A percentile compares a stretch with the other conserved stretches of the same genome.
Conservation (phyloP, 2,888 invertebrate species). For the Cancer borealis region DNA sequence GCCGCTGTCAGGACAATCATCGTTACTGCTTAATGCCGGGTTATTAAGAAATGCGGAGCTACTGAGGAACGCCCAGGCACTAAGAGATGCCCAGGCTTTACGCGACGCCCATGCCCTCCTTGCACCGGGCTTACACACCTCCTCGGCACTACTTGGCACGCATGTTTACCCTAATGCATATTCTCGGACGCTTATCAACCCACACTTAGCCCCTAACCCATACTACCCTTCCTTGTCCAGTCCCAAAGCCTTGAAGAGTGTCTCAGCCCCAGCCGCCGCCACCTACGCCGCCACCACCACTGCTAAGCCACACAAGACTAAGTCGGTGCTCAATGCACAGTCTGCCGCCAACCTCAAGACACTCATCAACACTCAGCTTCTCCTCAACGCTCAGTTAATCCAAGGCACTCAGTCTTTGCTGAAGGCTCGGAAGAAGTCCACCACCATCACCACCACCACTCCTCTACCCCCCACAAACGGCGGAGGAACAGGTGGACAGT, state of each 20-base stretch:
- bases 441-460: background rate
- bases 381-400: conserved; percentile 3
- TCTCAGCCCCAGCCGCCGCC: background rate
- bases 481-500: background rate
- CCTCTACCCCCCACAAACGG: background rate
- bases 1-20: background rate
- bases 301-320: background rate
- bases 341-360: conserved; percentile 1
- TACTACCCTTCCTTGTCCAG: background rate
- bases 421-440: background rate
- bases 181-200: background rate
- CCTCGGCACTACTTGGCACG: background rate
- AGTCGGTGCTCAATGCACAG: background rate
- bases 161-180: background rate
- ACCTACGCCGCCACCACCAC: background rate
- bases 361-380: background rate
- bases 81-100: background rate
- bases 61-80: background rate
- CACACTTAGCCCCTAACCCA: background rate
- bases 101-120: background rate
- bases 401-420: background rate
- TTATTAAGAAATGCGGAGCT: background rate
- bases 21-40: background rate
- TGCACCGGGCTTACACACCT: background rate
- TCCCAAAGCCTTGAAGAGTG: background rate